Evolutionary conservation across 92 coral and sea anemone genomes (phyloP), one percentile per base, ranked within the genome.

Genomic region (Galaxea fascicularis): DNA sequence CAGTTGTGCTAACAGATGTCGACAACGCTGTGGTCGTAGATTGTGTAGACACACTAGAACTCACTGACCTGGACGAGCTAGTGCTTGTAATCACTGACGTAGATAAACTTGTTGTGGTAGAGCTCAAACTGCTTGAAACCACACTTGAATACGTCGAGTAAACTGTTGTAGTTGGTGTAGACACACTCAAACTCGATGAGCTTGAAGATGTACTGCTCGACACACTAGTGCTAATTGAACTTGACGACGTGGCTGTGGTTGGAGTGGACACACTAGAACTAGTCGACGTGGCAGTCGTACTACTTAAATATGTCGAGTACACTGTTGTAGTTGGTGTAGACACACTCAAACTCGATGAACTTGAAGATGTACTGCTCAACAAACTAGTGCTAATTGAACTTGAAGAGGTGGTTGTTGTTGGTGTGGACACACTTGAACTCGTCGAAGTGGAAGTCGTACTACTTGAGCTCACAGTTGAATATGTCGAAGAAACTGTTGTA

Each of bases 241-340:
- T 57, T 17, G 64, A 57, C 7, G 64, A 57, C 0, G 64, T 57
- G 0, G 66, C 24, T 60, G 66, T 60, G 1, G 66, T 60, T 60
- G 66, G 66, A 21, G 70, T 71, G 2, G 86, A 49, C 56, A 51
- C 73, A 47, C 51, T 52, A 4, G 60, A 28, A 56, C 81, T 82
- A 4, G 79, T n/a, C n/a, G n/a, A n/a, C n/a, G n/a, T n/a, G n/a
- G n/a, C 76, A 60, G 28, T 57, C 22, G 63, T 14, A 25, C 18
- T 58, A 3, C 59, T 53, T 53, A 58, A 21, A 9, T 10, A 17
- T 0, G 64, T n/a, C n/a, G n/a, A n/a, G n/a, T n/a, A n/a, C n/a
- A n/a, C 12, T 46, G 51, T 54, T 54, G 60, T 54, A 12, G 60
- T 54, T 17, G 60, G 71, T 26, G 1, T 29, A 20, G 60, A 58